Percentiles rank a stretch among this genome's conserved stretches.
Conservation (phyloP, 2,113 vertebrate species). For the Fulica atra region DNA sequence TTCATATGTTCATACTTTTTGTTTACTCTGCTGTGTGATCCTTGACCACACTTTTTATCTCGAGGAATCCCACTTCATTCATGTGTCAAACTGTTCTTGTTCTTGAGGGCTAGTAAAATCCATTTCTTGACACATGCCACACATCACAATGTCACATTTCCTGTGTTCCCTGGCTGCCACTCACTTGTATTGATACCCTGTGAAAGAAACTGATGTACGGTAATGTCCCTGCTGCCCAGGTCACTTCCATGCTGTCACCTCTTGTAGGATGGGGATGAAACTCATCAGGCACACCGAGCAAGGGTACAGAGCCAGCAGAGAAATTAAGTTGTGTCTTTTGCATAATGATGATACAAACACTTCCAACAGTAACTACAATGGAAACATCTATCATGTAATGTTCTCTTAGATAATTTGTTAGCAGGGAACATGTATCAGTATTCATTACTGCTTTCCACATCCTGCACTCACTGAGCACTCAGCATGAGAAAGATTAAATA, state of each 20-base stretch:
- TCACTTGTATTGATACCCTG: background rate
- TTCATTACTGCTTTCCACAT: background rate
- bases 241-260: background rate
- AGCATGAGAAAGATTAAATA: slow-evolving; percentile 14
- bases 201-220: background rate
- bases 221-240: background rate
- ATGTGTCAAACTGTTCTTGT: background rate
- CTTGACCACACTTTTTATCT: background rate
- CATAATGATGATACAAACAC: background rate
- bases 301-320: background rate
- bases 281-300: background rate
- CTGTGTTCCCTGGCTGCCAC: background rate
- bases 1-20: background rate
- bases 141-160: background rate
- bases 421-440: background rate
- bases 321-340: background rate
- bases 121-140: background rate
- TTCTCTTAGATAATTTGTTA: background rate
- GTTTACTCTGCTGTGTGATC: background rate
- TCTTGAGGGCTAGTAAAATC: background rate
- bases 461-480: background rate
- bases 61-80: background rate
- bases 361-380: background rate
- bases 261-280: background rate
- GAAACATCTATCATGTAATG: background rate